Evolutionary conservation across 2,797 vertebrate species (phyloP).

Genomic region (Parauchenoglanis ngamensis): DNA sequence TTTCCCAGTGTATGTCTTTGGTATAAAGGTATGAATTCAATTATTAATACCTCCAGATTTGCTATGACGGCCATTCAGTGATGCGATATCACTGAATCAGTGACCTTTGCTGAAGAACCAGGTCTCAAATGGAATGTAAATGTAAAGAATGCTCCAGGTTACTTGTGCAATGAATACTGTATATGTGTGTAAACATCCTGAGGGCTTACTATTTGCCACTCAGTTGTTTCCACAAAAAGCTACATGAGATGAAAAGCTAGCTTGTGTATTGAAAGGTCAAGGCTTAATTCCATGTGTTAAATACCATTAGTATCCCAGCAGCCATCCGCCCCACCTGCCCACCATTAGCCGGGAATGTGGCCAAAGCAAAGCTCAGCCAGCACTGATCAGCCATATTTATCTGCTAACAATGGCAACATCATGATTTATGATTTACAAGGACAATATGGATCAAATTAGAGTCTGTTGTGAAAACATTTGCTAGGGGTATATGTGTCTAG

Average conservation of each 20-base stretch:
- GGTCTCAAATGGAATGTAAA: background rate
- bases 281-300: background rate
- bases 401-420: background rate
- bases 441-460: background rate
- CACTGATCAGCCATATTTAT: slow-evolving; percentile 4
- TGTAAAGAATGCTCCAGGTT: background rate
- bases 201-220: background rate
- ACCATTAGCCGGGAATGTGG: slow-evolving; percentile 25
- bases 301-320: background rate
- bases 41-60: too few species aligned
- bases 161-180: background rate
- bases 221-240: background rate
- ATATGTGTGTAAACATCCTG: background rate
- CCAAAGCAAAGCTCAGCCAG: background rate
- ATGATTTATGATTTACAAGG: slow-evolving; percentile 6
- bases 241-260: background rate
- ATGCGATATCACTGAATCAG: background rate
- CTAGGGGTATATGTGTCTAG: background rate
- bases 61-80: background rate
- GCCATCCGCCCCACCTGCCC: slow-evolving; percentile 21
- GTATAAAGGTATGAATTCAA: background rate
- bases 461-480: background rate
- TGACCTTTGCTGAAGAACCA: background rate
- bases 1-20: background rate
- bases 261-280: slow-evolving; percentile 1